These are phyloP conservation scores for Aspidiotus destructor DNA, from an alignment of 2,888 invertebrate genomes.

Conservation along the genomic window DNA sequence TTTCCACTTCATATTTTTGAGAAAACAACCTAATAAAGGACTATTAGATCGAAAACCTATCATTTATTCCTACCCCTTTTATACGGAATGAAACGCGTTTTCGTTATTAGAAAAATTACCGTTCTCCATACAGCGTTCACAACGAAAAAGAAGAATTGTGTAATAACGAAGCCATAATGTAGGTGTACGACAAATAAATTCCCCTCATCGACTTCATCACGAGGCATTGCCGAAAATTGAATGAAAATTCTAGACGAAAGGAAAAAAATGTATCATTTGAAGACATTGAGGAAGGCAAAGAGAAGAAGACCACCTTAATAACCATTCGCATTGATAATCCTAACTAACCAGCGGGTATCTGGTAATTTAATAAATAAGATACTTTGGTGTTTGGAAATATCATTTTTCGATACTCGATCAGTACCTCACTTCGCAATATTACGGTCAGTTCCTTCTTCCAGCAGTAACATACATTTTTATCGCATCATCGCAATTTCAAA, in stretches of 20 bases:
- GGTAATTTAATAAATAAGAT: conserved; percentile 32
- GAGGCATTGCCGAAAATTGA: too few relatives aligned
- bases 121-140: not conserved
- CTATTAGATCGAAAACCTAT: too few relatives aligned
- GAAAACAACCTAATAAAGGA: too few relatives aligned
- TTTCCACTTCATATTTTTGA: too few relatives aligned
- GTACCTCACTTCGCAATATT: conserved; percentile 7
- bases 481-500: not conserved
- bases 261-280: not conserved
- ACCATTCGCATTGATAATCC: conserved; percentile 23
- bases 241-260: not conserved
- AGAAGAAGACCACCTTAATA: conserved; percentile 24
- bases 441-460: not conserved
- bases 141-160: conserved; percentile 25
- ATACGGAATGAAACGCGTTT: too few relatives aligned
- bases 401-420: conserved; percentile 23
- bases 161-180: conserved; percentile 29
- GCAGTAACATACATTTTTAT: not conserved
- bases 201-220: too few relatives aligned
- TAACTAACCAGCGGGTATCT: conserved; percentile 21
- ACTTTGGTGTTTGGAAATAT: conserved; percentile 15
- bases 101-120: too few relatives aligned
- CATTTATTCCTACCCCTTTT: too few relatives aligned
- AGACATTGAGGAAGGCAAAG: not conserved
- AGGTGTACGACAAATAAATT: conserved; percentile 20